Conservation (phyloP, 1,140 invertebrate species). For the Ruditapes philippinarum region DNA sequence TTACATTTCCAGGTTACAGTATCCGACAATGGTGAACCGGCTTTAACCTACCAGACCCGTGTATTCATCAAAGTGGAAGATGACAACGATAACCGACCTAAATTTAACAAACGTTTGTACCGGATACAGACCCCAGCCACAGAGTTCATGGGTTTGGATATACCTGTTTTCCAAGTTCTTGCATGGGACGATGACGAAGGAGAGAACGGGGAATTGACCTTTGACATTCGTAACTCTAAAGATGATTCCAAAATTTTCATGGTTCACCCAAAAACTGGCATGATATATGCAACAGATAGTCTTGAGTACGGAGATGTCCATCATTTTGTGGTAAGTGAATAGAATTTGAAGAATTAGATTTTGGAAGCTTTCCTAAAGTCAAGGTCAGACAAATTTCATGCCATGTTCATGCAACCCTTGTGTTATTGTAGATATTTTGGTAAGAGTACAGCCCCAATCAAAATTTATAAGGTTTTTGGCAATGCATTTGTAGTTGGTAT, state of each 20-base stretch:
- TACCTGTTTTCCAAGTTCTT: constrained; percentile 80
- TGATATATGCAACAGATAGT: constrained; percentile 90
- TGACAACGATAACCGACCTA: constrained; percentile 92
- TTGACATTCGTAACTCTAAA: constrained; percentile 92
- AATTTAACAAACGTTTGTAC: constrained; percentile 94
- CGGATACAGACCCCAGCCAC: constrained; percentile 91
- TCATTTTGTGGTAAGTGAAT: constrained; percentile 92
- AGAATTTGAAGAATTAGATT: too few relatives aligned
- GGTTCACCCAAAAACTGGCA: constrained; percentile 93
- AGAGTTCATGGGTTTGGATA: constrained; percentile 68
- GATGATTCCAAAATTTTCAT: constrained; percentile 91
- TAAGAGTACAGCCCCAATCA: too few relatives aligned
- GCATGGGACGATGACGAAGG: constrained; percentile 84
- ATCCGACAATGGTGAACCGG: constrained; percentile 92
- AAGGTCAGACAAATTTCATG: too few relatives aligned
- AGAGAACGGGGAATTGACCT: constrained; percentile 90
- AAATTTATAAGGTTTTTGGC: too few relatives aligned
- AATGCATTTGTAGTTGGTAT: too few relatives aligned
- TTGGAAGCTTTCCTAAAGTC: too few relatives aligned
- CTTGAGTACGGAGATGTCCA: constrained; percentile 92
- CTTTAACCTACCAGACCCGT: constrained; percentile 93
- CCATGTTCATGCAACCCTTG: too few relatives aligned
- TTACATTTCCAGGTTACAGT: constrained; percentile 88
- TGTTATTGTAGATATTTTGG: too few relatives aligned
- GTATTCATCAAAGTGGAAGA: constrained; percentile 94